These are phyloP conservation scores for Alentia gelatinosa DNA, from an alignment of 2,888 invertebrate genomes.

Conservation along the genomic window DNA sequence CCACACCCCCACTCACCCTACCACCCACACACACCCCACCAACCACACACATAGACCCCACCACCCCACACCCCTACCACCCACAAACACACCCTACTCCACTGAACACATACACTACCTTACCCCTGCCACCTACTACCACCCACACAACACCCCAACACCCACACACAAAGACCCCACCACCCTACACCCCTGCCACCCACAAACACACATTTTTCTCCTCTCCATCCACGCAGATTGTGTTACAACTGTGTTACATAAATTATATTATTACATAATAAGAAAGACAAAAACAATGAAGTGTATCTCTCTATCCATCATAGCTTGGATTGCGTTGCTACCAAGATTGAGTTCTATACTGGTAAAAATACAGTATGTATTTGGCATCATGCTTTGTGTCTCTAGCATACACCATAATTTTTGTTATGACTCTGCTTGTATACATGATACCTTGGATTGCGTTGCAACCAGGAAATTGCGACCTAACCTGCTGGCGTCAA, in stretches of 20 bases:
- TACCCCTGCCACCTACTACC: not conserved
- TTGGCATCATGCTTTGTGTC: too few relatives aligned
- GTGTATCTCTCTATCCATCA: too few relatives aligned
- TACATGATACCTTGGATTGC: too few relatives aligned
- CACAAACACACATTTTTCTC: not conserved
- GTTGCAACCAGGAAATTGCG: too few relatives aligned
- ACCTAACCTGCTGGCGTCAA: too few relatives aligned
- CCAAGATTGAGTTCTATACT: too few relatives aligned
- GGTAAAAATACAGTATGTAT: too few relatives aligned
- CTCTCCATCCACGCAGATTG: not conserved
- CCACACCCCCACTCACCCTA: not conserved
- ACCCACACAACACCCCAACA: not conserved
- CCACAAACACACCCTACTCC: not conserved
- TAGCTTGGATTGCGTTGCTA: too few relatives aligned
- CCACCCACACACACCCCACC: not conserved
- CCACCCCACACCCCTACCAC: not conserved
- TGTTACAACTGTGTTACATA: not conserved
- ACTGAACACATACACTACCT: not conserved
- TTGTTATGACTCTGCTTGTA: too few relatives aligned
- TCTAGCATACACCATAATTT: too few relatives aligned
- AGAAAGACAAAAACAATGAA: too few relatives aligned
- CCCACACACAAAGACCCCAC: not conserved
- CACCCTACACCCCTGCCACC: not conserved
- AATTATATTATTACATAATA: too few relatives aligned
- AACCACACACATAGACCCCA: not conserved